phyloP scores from a whole-genome alignment of 2,113 vertebrate species.

The Perccottus glenii region DNA sequence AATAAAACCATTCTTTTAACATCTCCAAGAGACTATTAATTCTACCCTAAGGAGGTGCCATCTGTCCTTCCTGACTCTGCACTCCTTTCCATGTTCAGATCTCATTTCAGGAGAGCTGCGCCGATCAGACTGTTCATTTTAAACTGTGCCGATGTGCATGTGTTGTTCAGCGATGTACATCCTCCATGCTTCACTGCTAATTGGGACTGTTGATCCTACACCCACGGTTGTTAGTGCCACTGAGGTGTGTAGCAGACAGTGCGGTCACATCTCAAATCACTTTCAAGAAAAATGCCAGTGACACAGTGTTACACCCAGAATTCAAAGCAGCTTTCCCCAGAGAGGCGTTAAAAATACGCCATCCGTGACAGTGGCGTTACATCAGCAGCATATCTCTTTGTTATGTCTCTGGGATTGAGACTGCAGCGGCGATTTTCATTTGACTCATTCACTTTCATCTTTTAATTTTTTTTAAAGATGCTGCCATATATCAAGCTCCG shows the following conservation, averaged over 20 bases:
- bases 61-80: slow-evolving; percentile 20
- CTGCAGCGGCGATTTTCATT: slow-evolving; percentile 32
- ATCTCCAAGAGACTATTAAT: slow-evolving; percentile 14
- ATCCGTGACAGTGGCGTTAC: slow-evolving; percentile 45
- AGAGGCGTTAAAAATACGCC: slow-evolving; percentile 41
- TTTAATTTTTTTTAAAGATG: slow-evolving; percentile 19
- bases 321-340: slow-evolving; percentile 11
- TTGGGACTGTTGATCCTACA: background rate
- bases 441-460: slow-evolving; percentile 62
- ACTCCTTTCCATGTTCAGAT: slow-evolving; percentile 3
- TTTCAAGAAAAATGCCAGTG: slow-evolving; percentile 19
- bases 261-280: slow-evolving; percentile 24
- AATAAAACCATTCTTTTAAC: slow-evolving; percentile 22
- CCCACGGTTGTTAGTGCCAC: background rate
- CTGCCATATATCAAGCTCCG: slow-evolving; percentile 14
- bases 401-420: slow-evolving; percentile 30
- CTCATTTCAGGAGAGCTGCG: background rate
- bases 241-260: slow-evolving; percentile 14
- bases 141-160: background rate
- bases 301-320: slow-evolving; percentile 18
- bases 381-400: slow-evolving; percentile 52
- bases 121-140: background rate
- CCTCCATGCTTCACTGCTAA: background rate
- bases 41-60: slow-evolving; percentile 10
- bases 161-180: background rate